phyloP scores from a whole-genome alignment of 2,797 vertebrate genomes.

The Sarcoramphus papa region DNA sequence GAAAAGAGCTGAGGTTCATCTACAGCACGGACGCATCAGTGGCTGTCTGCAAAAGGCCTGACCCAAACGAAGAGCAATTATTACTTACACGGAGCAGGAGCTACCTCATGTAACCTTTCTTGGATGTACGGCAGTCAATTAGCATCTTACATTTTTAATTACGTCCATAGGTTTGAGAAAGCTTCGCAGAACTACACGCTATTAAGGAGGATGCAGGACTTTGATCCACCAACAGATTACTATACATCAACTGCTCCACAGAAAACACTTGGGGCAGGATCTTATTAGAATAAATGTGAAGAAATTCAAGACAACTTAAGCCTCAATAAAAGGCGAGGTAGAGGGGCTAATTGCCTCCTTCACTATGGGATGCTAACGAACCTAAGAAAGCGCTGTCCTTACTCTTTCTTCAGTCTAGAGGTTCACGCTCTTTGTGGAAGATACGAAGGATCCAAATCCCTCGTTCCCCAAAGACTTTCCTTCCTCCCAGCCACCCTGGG shows the following conservation, averaged over 20 bases:
- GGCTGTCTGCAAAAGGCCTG: background rate
- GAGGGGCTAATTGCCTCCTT: background rate
- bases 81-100: background rate
- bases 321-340: background rate
- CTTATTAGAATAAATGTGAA: background rate
- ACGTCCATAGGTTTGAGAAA: background rate
- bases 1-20: background rate
- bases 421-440: background rate
- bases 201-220: background rate
- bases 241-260: background rate
- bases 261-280: background rate
- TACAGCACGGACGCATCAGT: rapidly evolving
- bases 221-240: background rate
- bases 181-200: background rate
- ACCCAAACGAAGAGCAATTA: background rate
- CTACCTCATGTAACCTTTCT: background rate
- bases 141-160: background rate
- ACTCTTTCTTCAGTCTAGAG: background rate
- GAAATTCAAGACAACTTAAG: background rate
- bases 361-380: background rate
- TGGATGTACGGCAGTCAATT: background rate
- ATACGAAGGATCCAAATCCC: background rate
- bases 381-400: background rate
- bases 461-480: background rate
- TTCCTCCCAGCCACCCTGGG: background rate